Conservation (phyloP, 2,113 vertebrate genomes). For the Panthera leo region DNA sequence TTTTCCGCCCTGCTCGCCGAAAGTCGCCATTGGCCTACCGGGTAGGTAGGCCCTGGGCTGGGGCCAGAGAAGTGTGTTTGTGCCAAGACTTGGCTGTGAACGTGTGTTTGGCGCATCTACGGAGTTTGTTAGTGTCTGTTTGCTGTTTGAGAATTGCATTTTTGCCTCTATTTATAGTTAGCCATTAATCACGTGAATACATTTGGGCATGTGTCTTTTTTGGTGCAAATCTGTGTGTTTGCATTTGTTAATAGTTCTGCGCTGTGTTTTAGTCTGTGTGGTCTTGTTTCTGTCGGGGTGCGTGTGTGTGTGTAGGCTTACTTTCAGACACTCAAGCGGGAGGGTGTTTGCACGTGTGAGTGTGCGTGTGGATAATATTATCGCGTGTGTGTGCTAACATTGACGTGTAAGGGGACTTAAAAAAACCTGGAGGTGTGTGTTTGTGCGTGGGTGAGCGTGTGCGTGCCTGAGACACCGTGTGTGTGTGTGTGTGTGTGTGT, state of each 20-base stretch:
- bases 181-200: not conserved
- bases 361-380: not conserved
- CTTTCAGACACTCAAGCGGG: accelerated
- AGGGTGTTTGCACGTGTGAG: not conserved
- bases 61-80: not conserved
- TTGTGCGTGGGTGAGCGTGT: too few relatives aligned
- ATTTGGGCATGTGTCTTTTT: not conserved
- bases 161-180: not conserved
- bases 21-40: not conserved
- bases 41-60: not conserved
- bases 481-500: not conserved
- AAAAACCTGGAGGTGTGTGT: not conserved
- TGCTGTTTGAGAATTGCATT: not conserved
- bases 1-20: accelerated
- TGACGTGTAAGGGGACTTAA: not conserved
- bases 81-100: not conserved
- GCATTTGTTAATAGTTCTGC: not conserved
- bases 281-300: not conserved
- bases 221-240: not conserved
- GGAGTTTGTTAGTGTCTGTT: not conserved
- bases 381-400: not conserved
- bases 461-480: not conserved
- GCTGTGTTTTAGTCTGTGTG: not conserved
- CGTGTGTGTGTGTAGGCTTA: not conserved
- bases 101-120: not conserved